Evolutionary conservation across 2,113 vertebrate species (phyloP).

Genomic region (Stegastes partitus): DNA sequence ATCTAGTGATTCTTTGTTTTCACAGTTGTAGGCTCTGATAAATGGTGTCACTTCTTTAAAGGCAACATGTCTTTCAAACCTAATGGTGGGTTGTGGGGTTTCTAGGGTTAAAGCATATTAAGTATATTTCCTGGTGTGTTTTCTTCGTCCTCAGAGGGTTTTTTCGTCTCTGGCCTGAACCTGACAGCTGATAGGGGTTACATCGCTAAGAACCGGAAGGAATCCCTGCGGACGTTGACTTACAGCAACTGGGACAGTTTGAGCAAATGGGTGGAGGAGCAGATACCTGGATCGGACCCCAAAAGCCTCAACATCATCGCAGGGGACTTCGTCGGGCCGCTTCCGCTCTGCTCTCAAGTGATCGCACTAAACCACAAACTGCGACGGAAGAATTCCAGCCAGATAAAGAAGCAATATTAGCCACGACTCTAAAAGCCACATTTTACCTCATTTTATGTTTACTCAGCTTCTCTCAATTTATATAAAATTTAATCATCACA

Average conservation of each 20-base stretch:
- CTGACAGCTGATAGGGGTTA: constrained; percentile 88
- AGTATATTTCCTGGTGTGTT: neutral
- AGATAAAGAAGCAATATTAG: neutral
- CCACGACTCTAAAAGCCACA: neutral
- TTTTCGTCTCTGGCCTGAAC: constrained; percentile 92
- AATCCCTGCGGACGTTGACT: constrained; percentile 87
- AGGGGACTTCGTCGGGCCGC: constrained; percentile 89
- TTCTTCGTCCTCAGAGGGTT: constrained; percentile 81
- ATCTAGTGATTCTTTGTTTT: too few species aligned
- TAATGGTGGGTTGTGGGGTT: too few species aligned
- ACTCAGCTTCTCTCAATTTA: neutral
- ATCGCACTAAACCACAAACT: constrained; percentile 89
- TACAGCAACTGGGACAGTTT: constrained; percentile 82
- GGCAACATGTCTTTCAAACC: too few species aligned
- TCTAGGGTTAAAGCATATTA: neutral
- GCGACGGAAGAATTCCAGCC: constrained; percentile 10
- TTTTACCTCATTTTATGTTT: neutral
- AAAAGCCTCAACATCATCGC: constrained; percentile 91
- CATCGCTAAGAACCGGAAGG: constrained; percentile 79
- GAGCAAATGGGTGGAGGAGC: constrained; percentile 86
- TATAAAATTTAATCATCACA: neutral
- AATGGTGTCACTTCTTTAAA: too few species aligned
- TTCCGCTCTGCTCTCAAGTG: constrained; percentile 86
- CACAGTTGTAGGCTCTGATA: too few species aligned
- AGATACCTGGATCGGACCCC: constrained; percentile 84